A percentile compares a stretch with the other conserved stretches of the same genome.
phyloP scores from a whole-genome alignment of 2,888 invertebrate genomes.

The Euzophera pinguis region DNA sequence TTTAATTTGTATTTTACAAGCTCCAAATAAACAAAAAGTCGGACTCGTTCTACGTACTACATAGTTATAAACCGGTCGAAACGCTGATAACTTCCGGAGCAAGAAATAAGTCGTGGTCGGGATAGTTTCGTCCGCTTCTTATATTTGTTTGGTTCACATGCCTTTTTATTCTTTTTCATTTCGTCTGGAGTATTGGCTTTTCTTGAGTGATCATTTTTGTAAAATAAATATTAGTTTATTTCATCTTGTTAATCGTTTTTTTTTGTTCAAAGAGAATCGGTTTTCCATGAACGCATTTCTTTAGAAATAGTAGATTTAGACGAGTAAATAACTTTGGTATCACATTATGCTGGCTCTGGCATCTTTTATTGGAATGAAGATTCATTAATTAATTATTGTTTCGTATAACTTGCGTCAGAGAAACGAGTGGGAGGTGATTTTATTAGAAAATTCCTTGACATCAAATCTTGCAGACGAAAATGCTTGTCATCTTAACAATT shows the following conservation, averaged over 20 bases:
- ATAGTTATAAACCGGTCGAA: slow-evolving; percentile 55
- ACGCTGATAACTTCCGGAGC: slow-evolving; percentile 65
- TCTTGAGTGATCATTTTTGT: slow-evolving; percentile 51
- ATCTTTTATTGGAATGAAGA: slow-evolving; percentile 4
- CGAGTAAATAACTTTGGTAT: background rate
- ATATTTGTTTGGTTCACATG: slow-evolving; percentile 57
- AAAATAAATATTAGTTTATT: slow-evolving; percentile 14
- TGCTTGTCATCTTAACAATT: no score
- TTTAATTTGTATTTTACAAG: slow-evolving; percentile 32
- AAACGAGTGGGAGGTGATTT: slow-evolving; percentile 4
- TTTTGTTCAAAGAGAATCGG: no score
- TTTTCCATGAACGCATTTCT: no score
- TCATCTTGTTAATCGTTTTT: background rate
- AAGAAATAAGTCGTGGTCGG: slow-evolving; percentile 60
- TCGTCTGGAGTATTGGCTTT: slow-evolving; percentile 49
- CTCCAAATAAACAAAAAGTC: slow-evolving; percentile 38
- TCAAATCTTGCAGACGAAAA: slow-evolving; percentile 21
- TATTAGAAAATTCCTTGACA: slow-evolving; percentile 15
- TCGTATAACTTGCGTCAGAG: slow-evolving; percentile 8
- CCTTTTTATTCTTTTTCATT: slow-evolving; percentile 51
- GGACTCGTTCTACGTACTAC: slow-evolving; percentile 35
- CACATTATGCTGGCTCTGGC: background rate
- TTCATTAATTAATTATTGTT: slow-evolving; percentile 10
- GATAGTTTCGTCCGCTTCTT: slow-evolving; percentile 50
- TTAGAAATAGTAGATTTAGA: background rate